Evolutionary conservation across 2,113 vertebrate genomes (phyloP), one percentile per base, ranked within the genome.

Genomic region (Tragelaphus strepsiceros): DNA sequence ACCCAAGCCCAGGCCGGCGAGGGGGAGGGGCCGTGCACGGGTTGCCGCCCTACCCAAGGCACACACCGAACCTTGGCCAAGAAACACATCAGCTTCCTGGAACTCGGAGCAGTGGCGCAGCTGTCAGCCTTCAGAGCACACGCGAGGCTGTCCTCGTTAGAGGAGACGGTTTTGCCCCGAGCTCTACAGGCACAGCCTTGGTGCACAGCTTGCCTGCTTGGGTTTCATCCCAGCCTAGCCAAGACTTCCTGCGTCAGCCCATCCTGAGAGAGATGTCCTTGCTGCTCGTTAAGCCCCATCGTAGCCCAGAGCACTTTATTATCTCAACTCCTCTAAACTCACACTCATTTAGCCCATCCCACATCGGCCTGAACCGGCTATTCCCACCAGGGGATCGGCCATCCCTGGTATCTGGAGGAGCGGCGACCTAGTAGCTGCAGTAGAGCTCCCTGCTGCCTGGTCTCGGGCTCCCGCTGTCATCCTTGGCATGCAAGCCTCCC

Each of bases 21-120:
- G 77, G 39, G 0, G 1, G 7, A 1, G 80, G 94, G 96, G 97
- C 96, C 97, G 97, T 96, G 97, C 93, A 90, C 2, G 89, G 94
- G 97, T 97, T n/a, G 46, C 98, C 90, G 83, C 98, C 98, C 98
- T 96, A 54, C 97, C 97, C 98, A 94, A 98, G 98, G 98, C 98
- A 97, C 92, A 98, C 98, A 98, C 97, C 53, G 94, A 91, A 95
- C 81, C 91, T 35, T 97, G 97, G 98, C 99, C 98, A 98, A 98
- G 98, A 98, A 98, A 98, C 97, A 99, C 98, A 98, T 98, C n/a
- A 94, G 90, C 98, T 98, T 99, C 97, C 98, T 98, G 98, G 98
- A 99, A 98, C 98, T 98, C 88, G 39, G 4, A 98, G 96, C 97
- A 28, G 5, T 96, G 61, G 7, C 96, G 90, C 98, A 98, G 98